These are phyloP conservation scores for Petrocephalus schoutedeni DNA, from an alignment of 2,797 vertebrate genomes.

Conservation along the genomic window DNA sequence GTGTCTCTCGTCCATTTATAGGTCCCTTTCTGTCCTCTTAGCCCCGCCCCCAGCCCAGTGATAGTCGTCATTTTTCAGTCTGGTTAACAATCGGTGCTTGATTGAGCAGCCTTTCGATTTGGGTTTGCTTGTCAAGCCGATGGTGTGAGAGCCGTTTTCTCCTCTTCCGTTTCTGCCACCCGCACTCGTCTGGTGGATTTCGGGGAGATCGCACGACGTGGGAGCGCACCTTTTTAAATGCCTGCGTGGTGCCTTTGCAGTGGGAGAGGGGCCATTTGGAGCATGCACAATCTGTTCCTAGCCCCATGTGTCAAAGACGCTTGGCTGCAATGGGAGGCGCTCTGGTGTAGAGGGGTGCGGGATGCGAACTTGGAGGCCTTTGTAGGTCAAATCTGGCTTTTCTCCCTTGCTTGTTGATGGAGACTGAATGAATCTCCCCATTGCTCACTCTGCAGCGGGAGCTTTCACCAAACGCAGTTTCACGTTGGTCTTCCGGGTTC, in stretches of 20 bases:
- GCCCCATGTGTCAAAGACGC: not conserved
- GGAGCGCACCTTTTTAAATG: not conserved
- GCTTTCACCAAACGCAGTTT: not conserved
- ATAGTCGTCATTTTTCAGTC: not conserved
- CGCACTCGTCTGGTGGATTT: not conserved
- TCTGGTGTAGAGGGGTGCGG: not conserved
- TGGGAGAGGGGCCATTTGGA: not conserved
- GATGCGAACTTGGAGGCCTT: not conserved
- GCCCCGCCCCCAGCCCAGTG: not conserved
- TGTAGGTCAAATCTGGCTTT: not conserved
- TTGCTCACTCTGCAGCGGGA: not conserved
- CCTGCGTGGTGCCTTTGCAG: not conserved
- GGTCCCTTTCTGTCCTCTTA: not conserved
- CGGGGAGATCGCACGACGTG: not conserved
- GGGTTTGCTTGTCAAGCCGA: not conserved
- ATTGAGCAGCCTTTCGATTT: not conserved
- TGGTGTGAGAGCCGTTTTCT: not conserved
- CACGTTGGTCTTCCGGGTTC: not conserved
- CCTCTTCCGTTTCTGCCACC: not conserved
- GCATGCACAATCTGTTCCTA: not conserved
- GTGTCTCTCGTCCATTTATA: not conserved
- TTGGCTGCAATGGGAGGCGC: not conserved
- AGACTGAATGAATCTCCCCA: not conserved
- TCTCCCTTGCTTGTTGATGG: not conserved
- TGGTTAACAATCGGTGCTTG: not conserved